These are phyloP conservation scores for Aurelia coerulea DNA, from an alignment of 30 jellyfish, hydroid and myxozoan species.

Conservation along the genomic window DNA sequence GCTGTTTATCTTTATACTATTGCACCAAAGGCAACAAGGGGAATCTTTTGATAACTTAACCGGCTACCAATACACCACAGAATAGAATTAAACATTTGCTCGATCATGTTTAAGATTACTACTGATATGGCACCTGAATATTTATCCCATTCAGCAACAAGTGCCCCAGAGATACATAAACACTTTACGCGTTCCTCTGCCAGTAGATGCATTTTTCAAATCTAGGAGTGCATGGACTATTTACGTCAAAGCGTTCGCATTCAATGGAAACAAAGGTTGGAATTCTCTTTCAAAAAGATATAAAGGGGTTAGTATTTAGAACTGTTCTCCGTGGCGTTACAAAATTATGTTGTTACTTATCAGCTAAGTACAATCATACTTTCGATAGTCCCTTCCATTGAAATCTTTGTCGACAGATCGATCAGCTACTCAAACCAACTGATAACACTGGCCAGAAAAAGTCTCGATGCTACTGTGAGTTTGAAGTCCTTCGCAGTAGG, in stretches of 20 bases:
- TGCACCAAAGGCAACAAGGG: too few relatives aligned
- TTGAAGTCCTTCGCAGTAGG: too few relatives aligned
- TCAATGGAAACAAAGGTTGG: conserved; percentile 26
- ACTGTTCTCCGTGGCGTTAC: too few relatives aligned
- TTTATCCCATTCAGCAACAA: background rate
- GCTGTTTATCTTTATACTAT: too few relatives aligned
- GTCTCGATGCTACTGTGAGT: too few relatives aligned
- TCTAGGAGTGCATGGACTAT: conserved; percentile 14
- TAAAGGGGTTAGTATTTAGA: too few relatives aligned
- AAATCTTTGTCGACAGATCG: too few relatives aligned
- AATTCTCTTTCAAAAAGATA: conserved; percentile 4
- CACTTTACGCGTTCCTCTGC: conserved; percentile 33
- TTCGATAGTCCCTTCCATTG: too few relatives aligned
- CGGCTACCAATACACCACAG: conserved; percentile 35
- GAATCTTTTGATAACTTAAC: background rate
- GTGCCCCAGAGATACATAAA: conserved; percentile 16
- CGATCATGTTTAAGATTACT: conserved; percentile 1
- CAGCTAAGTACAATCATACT: too few relatives aligned
- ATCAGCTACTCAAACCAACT: too few relatives aligned
- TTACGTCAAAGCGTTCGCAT: background rate
- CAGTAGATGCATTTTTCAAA: conserved; percentile 23
- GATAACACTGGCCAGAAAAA: too few relatives aligned
- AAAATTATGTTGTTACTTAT: too few relatives aligned
- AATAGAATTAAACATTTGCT: conserved; percentile 21
- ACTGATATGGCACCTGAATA: conserved; percentile 24